Percentiles rank a stretch among this genome's conserved stretches.
Evolutionary conservation across 2,797 vertebrate genomes (phyloP).

Genomic region (Gambusia yucatana): DNA sequence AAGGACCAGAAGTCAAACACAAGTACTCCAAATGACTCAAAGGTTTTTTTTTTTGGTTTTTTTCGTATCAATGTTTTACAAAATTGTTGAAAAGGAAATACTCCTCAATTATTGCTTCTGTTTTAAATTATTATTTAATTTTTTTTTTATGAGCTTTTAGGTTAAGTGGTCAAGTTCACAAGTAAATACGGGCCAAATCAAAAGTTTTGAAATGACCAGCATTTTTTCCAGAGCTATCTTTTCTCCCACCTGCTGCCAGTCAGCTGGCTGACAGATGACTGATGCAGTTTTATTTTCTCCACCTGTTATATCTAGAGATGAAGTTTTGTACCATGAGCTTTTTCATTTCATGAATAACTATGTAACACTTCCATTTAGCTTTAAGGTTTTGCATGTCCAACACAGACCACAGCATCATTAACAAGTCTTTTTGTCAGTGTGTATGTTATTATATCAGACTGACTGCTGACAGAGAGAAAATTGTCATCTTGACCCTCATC

Average conservation of each 20-base stretch:
- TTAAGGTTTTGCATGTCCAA: constrained; percentile 16
- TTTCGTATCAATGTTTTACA: neutral
- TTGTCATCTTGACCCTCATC: constrained; percentile 76
- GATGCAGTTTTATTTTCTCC: neutral
- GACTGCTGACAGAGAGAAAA: constrained; percentile 78
- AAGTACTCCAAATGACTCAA: neutral
- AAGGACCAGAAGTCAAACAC: neutral
- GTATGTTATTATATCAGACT: constrained; percentile 59
- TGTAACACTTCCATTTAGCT: constrained; percentile 7
- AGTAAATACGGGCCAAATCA: neutral
- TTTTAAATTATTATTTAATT: neutral
- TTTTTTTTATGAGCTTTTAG: neutral
- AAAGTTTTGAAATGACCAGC: neutral
- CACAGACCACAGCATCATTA: constrained; percentile 10
- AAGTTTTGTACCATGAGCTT: neutral
- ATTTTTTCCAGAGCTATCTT: neutral
- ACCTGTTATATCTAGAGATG: neutral
- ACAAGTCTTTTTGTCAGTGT: constrained; percentile 42
- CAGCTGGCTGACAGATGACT: neutral
- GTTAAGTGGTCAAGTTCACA: neutral
- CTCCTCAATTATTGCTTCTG: neutral
- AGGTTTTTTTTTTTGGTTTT: neutral
- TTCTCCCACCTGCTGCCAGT: neutral
- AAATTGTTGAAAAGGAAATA: neutral
- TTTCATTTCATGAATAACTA: neutral